phyloP scores from a whole-genome alignment of 2,113 vertebrate genomes.

The Percina caprodes region DNA sequence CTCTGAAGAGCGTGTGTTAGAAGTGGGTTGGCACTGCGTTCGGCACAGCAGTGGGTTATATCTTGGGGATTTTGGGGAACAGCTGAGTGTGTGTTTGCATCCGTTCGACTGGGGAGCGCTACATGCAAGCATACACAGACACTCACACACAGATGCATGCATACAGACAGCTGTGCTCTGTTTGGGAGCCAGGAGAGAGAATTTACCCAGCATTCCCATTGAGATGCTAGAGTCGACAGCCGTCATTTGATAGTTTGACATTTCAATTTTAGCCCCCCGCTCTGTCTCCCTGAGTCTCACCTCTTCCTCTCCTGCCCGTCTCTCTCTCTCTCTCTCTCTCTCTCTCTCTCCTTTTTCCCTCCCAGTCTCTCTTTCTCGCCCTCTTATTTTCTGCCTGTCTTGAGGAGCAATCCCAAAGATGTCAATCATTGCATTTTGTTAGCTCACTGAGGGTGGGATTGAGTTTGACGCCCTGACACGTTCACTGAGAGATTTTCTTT shows the following conservation, averaged over 20 bases:
- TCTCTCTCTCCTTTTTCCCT: slow-evolving; percentile 14
- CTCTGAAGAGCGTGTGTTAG: background rate
- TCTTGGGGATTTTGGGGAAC: slow-evolving; percentile 48
- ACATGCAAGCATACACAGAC: background rate
- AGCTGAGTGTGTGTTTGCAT: slow-evolving; percentile 61
- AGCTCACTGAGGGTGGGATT: slow-evolving; percentile 69
- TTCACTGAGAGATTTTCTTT: slow-evolving; percentile 75
- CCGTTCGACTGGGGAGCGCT: slow-evolving; percentile 16
- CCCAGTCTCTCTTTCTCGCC: slow-evolving; percentile 37
- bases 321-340: slow-evolving; percentile 29
- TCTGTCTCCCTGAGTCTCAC: slow-evolving; percentile 15
- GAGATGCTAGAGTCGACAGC: slow-evolving; percentile 66
- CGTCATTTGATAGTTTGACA: slow-evolving; percentile 78
- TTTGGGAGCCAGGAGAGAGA: slow-evolving; percentile 59
- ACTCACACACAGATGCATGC: slow-evolving; percentile 14
- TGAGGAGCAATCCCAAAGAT: slow-evolving; percentile 72
- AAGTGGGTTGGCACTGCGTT: slow-evolving; percentile 37
- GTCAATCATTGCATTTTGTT: slow-evolving; percentile 77
- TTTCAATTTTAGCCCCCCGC: slow-evolving; percentile 76
- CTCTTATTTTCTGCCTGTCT: slow-evolving; percentile 57
- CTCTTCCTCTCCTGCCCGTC: slow-evolving; percentile 14
- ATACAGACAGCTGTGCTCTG: slow-evolving; percentile 63
- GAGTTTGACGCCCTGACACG: slow-evolving; percentile 70
- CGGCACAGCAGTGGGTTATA: background rate
- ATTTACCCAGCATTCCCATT: slow-evolving; percentile 67